Evolutionary conservation across 2,888 invertebrate species (phyloP).

Genomic region (Eremobia ochroleuca): DNA sequence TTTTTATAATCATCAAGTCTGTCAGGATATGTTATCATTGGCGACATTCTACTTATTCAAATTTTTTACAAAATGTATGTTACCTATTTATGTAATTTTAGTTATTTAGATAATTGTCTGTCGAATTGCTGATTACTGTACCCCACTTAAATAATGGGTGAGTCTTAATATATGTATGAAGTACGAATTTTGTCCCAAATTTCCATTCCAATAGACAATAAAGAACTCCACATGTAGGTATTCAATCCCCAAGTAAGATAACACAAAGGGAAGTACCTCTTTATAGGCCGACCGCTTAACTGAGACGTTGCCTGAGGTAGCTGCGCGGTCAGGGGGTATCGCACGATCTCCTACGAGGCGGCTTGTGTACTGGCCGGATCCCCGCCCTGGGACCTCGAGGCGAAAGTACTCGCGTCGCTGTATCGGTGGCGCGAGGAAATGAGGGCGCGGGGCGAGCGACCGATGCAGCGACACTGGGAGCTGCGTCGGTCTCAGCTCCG

Average conservation of each 20-base stretch:
- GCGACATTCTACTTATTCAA: not conserved
- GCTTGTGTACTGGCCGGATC: too few species aligned
- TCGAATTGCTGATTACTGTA: not conserved
- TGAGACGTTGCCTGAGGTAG: too few species aligned
- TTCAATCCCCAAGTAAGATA: constrained; percentile 5
- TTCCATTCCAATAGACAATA: not conserved
- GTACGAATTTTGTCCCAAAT: not conserved
- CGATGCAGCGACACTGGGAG: too few species aligned
- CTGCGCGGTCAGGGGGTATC: too few species aligned
- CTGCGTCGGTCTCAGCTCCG: too few species aligned
- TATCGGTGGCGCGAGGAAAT: too few species aligned
- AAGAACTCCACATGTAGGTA: constrained; percentile 2
- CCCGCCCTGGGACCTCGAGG: too few species aligned
- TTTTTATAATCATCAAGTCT: not conserved
- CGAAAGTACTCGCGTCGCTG: too few species aligned
- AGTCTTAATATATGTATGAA: not conserved
- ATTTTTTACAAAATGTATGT: not conserved
- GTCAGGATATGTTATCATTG: not conserved
- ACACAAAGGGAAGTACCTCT: constrained; percentile 14
- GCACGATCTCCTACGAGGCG: too few species aligned
- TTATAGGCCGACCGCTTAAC: too few species aligned
- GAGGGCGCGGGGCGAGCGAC: too few species aligned
- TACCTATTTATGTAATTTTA: not conserved
- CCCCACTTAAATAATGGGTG: not conserved
- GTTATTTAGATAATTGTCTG: not conserved